Evolutionary conservation across 2,888 invertebrate genomes (phyloP), one percentile per base, ranked within the genome.

Genomic region (Lepidochitona cinerea): DNA sequence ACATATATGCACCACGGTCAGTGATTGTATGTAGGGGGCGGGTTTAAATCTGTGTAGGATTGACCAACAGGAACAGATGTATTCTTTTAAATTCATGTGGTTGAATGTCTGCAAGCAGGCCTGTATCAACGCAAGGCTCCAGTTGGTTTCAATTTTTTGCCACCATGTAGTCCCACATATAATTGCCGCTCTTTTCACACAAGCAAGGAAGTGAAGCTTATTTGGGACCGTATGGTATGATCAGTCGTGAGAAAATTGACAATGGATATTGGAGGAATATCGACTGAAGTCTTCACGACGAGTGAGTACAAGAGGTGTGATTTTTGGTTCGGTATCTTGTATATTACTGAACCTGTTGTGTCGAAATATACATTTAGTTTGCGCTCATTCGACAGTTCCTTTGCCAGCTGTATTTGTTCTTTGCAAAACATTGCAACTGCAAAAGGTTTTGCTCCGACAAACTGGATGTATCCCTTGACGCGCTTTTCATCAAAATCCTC

Each of bases 331-430:
- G 59, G 59, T n/a, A 59, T 59, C 59, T 59, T 59, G 23, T 59
- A 26, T n/a, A 59, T 59, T n/a, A 59, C 29, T n/a, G 23, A 23
- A 9, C 59, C 59, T 59, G 59, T 59, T 23, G 59, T 23, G 29
- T 59, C 59, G 29, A 59, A 59, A n/a, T 59, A 59, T 26, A 59
- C n/a, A 26, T 59, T 26, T 23, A 59, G 29, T 59, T 59, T 26
- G 59, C 29, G 59, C 29, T 26, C 23, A 23, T 7, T 59, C 7
- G 59, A 59, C 23, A 59, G 23, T 26, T 59, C 59, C 9, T 26
- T 23, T 59, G 29, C 23, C 59, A 59, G 59, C n/a, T 26, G n/a
- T n/a, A 59, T 59, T 59, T 59, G 59, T 59, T 59, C 59, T n/a
- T 26, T n/a, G 59, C 23, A 59, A 26, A 23, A 59, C 59, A 59